A percentile compares a stretch with the other conserved stretches of the same genome.
Evolutionary conservation across 2,113 vertebrate species (phyloP).

Genomic region (Equus quagga): DNA sequence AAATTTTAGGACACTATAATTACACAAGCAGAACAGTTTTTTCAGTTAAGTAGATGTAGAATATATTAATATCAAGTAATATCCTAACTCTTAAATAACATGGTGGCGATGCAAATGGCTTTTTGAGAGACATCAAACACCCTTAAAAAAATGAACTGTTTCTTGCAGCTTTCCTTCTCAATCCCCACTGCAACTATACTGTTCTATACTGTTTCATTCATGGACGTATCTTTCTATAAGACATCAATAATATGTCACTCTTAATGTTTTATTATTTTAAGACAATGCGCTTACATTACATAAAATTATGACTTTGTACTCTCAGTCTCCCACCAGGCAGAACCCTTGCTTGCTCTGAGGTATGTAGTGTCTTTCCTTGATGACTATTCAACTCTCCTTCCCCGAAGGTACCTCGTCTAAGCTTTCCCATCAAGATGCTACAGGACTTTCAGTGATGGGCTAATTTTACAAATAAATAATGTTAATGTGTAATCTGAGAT

Average conservation of each 20-base stretch:
- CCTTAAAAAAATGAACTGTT: background rate
- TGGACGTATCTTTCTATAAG: background rate
- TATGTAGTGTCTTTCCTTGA: background rate
- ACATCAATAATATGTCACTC: background rate
- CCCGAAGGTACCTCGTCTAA: background rate
- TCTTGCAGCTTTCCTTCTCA: background rate
- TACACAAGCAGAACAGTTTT: background rate
- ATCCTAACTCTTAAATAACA: background rate
- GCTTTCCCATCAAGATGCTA: background rate
- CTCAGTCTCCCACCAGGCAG: background rate
- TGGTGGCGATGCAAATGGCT: background rate
- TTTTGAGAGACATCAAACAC: background rate
- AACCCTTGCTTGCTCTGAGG: background rate
- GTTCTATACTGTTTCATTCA: background rate
- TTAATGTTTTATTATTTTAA: background rate
- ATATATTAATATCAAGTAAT: background rate
- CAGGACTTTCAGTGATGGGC: background rate
- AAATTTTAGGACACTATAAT: background rate
- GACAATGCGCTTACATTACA: background rate
- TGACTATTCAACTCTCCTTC: background rate
- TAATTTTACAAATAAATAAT: background rate
- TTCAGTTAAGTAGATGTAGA: background rate
- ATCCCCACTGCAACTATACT: background rate
- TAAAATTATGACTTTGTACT: background rate
- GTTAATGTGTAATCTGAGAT: background rate